Evolutionary conservation across 2,888 invertebrate species (phyloP).

Genomic region (Drosophila paranaensis): DNA sequence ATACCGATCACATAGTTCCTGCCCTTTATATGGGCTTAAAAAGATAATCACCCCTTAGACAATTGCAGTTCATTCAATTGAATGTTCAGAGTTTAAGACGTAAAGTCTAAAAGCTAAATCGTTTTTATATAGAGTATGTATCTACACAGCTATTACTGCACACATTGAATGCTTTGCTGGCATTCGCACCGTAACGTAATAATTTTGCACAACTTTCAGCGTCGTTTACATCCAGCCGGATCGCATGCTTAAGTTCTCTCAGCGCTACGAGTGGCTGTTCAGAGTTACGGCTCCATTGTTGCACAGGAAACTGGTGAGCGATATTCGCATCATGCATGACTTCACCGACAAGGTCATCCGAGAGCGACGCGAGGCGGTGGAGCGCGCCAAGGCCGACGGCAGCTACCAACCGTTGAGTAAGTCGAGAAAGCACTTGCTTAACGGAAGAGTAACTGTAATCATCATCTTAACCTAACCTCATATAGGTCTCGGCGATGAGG

Average conservation of each 20-base stretch:
- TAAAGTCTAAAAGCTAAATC: neutral
- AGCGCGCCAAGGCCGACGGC: slow-evolving; percentile 63
- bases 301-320: slow-evolving; percentile 51
- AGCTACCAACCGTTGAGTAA: slow-evolving; percentile 60
- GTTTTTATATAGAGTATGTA: neutral
- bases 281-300: slow-evolving; percentile 57
- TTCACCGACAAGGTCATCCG: slow-evolving; percentile 77
- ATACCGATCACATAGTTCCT: neutral
- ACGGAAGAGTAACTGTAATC: neutral
- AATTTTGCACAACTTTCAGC: slow-evolving; percentile 36
- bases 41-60: neutral
- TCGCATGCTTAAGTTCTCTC: slow-evolving; percentile 71
- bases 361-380: slow-evolving; percentile 62
- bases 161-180: neutral
- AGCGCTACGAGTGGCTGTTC: slow-evolving; percentile 73
- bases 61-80: neutral
- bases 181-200: neutral
- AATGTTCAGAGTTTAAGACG: neutral
- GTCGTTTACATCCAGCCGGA: slow-evolving; percentile 69
- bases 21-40: neutral
- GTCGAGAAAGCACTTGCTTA: slow-evolving; percentile 23
- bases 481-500: slow-evolving; percentile 67
- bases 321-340: slow-evolving; percentile 70
- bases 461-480: neutral
- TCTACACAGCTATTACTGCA: neutral